Base-by-base conservation (phyloP, 2,888 invertebrate genomes). In the Lasioglossum lativentre region DNA sequence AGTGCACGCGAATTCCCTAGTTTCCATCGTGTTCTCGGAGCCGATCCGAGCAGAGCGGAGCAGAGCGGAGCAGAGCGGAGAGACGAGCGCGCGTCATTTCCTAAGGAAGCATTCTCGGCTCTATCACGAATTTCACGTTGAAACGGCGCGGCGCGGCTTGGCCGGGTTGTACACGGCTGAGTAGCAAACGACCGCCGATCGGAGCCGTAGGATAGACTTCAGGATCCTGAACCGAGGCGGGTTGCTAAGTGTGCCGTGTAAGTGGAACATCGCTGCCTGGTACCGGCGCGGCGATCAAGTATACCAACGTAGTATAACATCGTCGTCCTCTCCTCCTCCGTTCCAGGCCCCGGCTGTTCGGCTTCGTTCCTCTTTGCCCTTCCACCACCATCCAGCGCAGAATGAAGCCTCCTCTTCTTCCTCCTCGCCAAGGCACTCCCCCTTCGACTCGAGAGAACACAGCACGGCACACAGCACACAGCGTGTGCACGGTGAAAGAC, bases 221-320 rank as follows among this genome's bases (percentile, higher is more conserved):
- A 92, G 92, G 92, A 94, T 93, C 93, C 94, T 93, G 93, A 92
- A 93, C 88, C 92, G 92, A 92, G 89, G 88, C 90, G 91, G 87
- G 89, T 91, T 89, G 92, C 85, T 92, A 95, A 95, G 95, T 95
- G 94, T 95, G 95, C 93, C 95, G 94, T 91, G 93, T 94, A 95
- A 95, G 95, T 95, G 92, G 95, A 94, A 94, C 95, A 94, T 94
- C 95, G 93, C 93, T 93, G 94, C 94, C 94, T 94, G 94, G 94
- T 93, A 95, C 94, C 52, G 52, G 52, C 52, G 52, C 94, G 91
- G 89, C 90, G 89, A 90, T 93, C 92, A 94, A 94, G 94, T 95
- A 92, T 94, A 94, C 94, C 93, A 92, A 92, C 92, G 90, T 92
- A 89, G 92, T 94, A 87, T 90, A 90, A 90, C 90, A 85, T 89